These are phyloP conservation scores for Fundulus diaphanus DNA, from an alignment of 2,797 vertebrate species.

Conservation along the genomic window DNA sequence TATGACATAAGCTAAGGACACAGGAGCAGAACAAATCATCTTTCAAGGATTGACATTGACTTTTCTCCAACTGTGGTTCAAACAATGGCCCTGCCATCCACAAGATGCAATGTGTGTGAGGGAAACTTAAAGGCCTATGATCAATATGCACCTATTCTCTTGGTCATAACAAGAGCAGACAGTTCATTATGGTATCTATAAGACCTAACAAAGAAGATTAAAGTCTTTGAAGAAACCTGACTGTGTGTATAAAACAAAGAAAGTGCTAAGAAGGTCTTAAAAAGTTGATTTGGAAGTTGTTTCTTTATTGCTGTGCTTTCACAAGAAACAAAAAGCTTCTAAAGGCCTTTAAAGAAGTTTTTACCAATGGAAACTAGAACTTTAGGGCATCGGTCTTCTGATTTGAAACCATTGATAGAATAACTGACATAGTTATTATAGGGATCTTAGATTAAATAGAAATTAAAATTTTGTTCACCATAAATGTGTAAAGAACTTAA, in stretches of 20 bases:
- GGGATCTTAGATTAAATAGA: neutral
- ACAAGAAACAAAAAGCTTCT: neutral
- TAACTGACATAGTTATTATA: neutral
- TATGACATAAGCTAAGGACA: slow-evolving; percentile 19
- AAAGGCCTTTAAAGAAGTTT: neutral
- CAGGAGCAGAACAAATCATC: slow-evolving; percentile 20
- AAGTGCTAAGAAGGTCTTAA: neutral
- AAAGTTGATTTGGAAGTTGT: neutral
- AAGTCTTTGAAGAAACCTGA: slow-evolving; percentile 6
- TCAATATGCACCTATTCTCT: slow-evolving; percentile 36
- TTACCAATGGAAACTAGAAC: neutral
- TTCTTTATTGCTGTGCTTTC: neutral
- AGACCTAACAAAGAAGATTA: slow-evolving; percentile 28
- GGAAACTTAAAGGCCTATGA: slow-evolving; percentile 9
- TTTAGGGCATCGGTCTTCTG: neutral
- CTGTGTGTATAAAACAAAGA: neutral
- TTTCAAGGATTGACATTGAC: slow-evolving; percentile 32
- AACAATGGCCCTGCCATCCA: slow-evolving; percentile 13
- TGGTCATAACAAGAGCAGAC: slow-evolving; percentile 37
- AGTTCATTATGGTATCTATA: slow-evolving; percentile 44
- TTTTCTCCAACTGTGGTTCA: slow-evolving; percentile 28
- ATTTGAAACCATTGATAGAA: neutral
- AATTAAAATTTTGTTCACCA: no score
- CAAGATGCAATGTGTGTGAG: slow-evolving; percentile 40
- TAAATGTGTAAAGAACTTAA: neutral